phyloP scores from a whole-genome alignment of 2,797 vertebrate species.

The Hippocampus kuda region DNA sequence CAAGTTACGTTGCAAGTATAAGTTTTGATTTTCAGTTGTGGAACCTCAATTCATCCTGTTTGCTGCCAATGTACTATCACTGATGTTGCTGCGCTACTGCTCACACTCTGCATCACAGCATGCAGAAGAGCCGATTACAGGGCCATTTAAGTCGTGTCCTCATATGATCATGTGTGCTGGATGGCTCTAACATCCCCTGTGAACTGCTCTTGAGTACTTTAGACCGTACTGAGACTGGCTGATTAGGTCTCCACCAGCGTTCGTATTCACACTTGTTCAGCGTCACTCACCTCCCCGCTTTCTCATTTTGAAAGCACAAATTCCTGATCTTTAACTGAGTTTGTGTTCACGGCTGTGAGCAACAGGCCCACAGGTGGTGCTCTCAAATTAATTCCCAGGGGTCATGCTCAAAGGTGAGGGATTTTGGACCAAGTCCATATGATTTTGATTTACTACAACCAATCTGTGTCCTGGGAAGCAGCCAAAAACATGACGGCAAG shows the following conservation, averaged over 20 bases:
- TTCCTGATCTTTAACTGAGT: conserved; percentile 1
- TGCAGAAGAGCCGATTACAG: background rate
- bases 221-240: background rate
- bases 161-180: background rate
- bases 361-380: conserved; percentile 13
- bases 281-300: background rate
- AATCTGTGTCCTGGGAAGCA: conserved; percentile 31
- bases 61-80: background rate
- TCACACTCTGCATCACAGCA: background rate
- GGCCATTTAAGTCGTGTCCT: background rate
- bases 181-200: background rate
- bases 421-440: conserved; percentile 31
- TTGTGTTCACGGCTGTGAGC: conserved; percentile 12
- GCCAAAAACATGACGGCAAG: conserved; percentile 23
- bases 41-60: background rate
- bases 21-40: background rate
- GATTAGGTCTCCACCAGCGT: background rate
- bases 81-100: background rate
- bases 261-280: background rate
- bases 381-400: conserved; percentile 40
- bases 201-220: background rate
- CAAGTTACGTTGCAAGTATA: background rate
- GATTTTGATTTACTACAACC: conserved; percentile 16
- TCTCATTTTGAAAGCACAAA: background rate
- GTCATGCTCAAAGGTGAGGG: conserved; percentile 26